A percentile compares a stretch with the other conserved stretches of the same genome.
phyloP scores from a whole-genome alignment of 2,113 vertebrate genomes.

The Andinoacara biseriatus region DNA sequence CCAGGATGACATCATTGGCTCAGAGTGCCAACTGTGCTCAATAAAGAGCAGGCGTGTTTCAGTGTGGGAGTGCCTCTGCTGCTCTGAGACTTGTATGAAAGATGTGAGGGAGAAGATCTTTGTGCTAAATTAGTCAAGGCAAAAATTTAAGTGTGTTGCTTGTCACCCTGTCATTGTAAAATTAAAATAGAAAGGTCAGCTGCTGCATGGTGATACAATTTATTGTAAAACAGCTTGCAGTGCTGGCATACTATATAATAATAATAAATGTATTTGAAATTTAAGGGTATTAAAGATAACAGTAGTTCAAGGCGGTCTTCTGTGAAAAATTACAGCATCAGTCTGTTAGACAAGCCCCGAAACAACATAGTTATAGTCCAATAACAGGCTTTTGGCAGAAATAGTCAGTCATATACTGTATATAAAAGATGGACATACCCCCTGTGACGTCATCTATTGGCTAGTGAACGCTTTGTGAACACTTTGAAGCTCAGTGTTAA shows the following conservation, averaged over 20 bases:
- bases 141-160: slow-evolving; percentile 30
- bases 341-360: neutral
- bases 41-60: slow-evolving; percentile 72
- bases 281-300: neutral
- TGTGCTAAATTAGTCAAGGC: slow-evolving; percentile 59
- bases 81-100: slow-evolving; percentile 62
- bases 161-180: slow-evolving; percentile 34
- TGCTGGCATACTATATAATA: neutral
- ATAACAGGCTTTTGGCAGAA: neutral
- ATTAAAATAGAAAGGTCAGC: slow-evolving; percentile 9
- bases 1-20: slow-evolving; percentile 76
- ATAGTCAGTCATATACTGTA: neutral
- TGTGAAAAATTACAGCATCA: neutral
- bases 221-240: slow-evolving; percentile 1
- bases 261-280: slow-evolving; percentile 1
- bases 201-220: slow-evolving; percentile 1
- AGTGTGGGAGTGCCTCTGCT: slow-evolving; percentile 71
- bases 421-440: neutral
- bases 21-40: slow-evolving; percentile 74
- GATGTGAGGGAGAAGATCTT: slow-evolving; percentile 65
- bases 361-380: neutral
- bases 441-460: neutral
- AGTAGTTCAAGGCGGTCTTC: neutral
- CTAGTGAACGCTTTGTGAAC: neutral
- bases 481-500: neutral